Base-by-base conservation (phyloP, 2,888 invertebrate genomes). In the Dorcus hopei region DNA sequence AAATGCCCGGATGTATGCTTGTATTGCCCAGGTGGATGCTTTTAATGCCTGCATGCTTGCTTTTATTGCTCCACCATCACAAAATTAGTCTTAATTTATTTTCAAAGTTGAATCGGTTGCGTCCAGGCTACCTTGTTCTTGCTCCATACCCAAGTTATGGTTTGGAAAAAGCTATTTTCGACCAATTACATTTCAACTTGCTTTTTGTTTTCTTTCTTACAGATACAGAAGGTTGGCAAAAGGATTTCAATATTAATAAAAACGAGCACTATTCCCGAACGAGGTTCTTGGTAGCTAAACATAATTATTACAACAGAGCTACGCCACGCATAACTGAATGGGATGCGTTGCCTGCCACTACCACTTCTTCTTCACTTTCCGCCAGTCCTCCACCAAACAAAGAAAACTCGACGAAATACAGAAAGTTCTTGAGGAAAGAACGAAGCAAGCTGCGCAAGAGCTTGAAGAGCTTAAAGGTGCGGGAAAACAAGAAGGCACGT, bases 381-480 rank as follows among this genome's bases (percentile, higher is more conserved):
- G 2, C n/a, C 6, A 45, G 23, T 9, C 19, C 45, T 23, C 23
- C 19, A 19, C 16, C 42, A 7, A 4, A 3, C 41, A 41, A 41
- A 11, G 11, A 9, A 42, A 9, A 6, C 14, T 11, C 42, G 16
- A 54, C 16, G 16, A 43, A 47, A 45, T 16, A 11, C 33, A 26
- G 47, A 6, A 47, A 23, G 11, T 45, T 38, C 38, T 38, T 54
- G 38, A 38, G 39, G n/a, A 43, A 38, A 33, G 54, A 54, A 11
- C 54, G 54, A 6, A 43, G 9, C 14, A 54, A 54, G 11, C 38
- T 54, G 23, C 45, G 47, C 45, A 45, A 38, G 9, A 11, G 3
- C 23, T 19, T 45, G 54, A 43, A 47, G 48, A 43, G 38, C 14
- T 9, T 33, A 2, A 45, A 43, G 47, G 26, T 33, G 26, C 26